phyloP scores from a whole-genome alignment of 2,797 vertebrate genomes.

The Etheostoma perlongum region DNA sequence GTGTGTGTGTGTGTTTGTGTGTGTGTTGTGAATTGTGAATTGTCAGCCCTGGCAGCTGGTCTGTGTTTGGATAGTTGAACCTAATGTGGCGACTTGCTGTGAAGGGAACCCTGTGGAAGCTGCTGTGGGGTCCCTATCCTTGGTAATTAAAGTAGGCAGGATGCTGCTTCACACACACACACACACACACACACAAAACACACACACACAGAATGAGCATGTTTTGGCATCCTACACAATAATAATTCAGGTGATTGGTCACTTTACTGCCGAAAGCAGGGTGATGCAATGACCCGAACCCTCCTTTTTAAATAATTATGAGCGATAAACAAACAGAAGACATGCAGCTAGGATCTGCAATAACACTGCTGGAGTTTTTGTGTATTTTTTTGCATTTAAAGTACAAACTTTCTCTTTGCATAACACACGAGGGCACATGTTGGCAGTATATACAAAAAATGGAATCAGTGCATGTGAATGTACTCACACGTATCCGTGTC shows the following conservation, averaged over 20 bases:
- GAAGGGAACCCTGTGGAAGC: slow-evolving; percentile 33
- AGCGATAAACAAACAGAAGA: not conserved
- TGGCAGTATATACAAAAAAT: not conserved
- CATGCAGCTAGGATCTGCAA: not conserved
- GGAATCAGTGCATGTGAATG: slow-evolving; percentile 1
- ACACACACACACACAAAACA: slow-evolving; percentile 1
- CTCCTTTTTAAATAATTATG: not conserved
- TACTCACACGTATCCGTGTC: not conserved
- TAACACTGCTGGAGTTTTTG: not conserved
- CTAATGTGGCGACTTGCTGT: slow-evolving; percentile 51
- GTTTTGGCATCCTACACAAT: not conserved
- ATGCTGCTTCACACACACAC: slow-evolving; percentile 17
- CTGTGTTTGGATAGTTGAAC: slow-evolving; percentile 25
- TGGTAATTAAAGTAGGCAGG: slow-evolving; percentile 52
- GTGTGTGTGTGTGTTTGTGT: slow-evolving; percentile 15
- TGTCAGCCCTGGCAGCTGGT: slow-evolving; percentile 35
- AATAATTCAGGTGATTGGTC: not conserved
- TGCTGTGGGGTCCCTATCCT: slow-evolving; percentile 43
- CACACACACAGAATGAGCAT: not conserved
- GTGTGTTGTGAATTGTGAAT: slow-evolving; percentile 10
- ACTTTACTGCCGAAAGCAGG: not conserved
- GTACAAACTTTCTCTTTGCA: not conserved
- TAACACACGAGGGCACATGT: not conserved
- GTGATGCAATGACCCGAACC: not conserved
- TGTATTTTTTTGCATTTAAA: not conserved